Evolutionary conservation across 2,888 invertebrate species (phyloP), one percentile per base, ranked within the genome.

Genomic region (Macroteleia sp.): DNA sequence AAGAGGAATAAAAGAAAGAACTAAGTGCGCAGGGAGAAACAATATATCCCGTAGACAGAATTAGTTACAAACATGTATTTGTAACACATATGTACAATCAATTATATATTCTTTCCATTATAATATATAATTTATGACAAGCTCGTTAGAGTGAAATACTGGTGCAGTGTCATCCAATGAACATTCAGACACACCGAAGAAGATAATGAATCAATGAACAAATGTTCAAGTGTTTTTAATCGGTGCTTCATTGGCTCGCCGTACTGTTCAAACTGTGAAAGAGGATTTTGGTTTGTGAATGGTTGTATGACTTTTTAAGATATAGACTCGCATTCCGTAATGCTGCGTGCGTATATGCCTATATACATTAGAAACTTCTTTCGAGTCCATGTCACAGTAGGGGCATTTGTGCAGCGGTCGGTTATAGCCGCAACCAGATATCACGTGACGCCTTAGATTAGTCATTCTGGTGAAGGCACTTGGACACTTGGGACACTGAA

Each of bases 391-490:
- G 50, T 83, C 81, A 74, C 91, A 92, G 42, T 84, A 84, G 2
- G 89, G 88, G 70, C 92, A 92, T 67, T 87, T 86, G 75, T 91
- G 90, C 44, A 84, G 84, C 12, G 85, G 83, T 14, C 82, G 76
- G 34, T 85, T 83, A 19, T 67, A 28, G 16, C 91, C 91, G 69
- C 92, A 91, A 71, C 91, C 91, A 78, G 90, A 88, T 50, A 90
- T 86, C 16, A 76, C 54, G 44, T 82, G 80, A 6, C 80, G 79
- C 9, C 54, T 75, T 9, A 83, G 20, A 44, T 75, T 80, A 9
- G 54, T 44, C 59, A 70, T 48, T 48, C 71, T 57, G 17, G 75
- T 77, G 71, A 83, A 83, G 74, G 66, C 78, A 70, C 82, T 86
- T 39, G 81, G 77, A 74, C 86, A 87, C 46, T 82, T 83, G 9